Evolutionary conservation across 37 sponge, comb jelly and placozoan species (phyloP).

Genomic region (Halisarca cf. caerulea): DNA sequence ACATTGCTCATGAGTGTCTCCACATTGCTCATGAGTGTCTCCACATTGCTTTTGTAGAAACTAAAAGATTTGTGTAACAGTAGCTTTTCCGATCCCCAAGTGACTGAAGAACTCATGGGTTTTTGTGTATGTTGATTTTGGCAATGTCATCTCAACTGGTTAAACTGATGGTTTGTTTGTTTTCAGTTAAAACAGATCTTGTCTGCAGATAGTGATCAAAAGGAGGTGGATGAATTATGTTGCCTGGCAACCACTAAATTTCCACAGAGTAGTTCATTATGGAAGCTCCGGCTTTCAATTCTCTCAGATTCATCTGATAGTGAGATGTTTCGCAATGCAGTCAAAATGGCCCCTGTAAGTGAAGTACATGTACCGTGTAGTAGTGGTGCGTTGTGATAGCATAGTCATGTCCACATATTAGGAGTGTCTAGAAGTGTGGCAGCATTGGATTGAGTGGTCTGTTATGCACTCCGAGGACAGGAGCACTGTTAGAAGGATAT

Average conservation of each 20-base stretch:
- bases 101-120: neutral
- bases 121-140: neutral
- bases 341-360: neutral
- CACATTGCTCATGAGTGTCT: no score
- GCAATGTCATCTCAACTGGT: neutral
- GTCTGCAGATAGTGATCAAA: neutral
- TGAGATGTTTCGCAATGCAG: neutral
- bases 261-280: neutral
- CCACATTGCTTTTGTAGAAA: no score
- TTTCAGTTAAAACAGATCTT: no score
- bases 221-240: neutral
- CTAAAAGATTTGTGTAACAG: no score
- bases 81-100: neutral
- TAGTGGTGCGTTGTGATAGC: no score
- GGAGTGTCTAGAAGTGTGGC: neutral
- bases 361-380: no score
- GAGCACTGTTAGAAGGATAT: neutral
- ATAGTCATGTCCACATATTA: neutral
- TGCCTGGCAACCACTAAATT: slow-evolving; percentile 1
- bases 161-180: no score
- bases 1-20: no score
- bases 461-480: neutral
- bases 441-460: neutral
- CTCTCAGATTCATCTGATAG: no score
- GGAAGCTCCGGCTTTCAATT: neutral